Base-by-base conservation (phyloP, 2,888 invertebrate species). In the Acronicta alni region DNA sequence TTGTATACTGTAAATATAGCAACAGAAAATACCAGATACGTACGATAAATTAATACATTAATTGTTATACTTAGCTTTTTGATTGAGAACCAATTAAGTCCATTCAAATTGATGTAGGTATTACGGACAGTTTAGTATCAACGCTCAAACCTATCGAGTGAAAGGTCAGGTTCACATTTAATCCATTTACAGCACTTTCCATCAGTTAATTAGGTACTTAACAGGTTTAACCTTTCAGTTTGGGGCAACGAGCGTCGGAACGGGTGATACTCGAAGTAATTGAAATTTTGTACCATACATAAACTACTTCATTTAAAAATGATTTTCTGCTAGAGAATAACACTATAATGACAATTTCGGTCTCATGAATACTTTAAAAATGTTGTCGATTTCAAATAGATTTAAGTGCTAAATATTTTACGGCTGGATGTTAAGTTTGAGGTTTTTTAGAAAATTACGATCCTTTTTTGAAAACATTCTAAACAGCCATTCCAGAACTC, bases 111-210 rank as follows among this genome's bases (percentile, higher is more conserved):
- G 39, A 56, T 30, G 53, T 4, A 23, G 23, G 7, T 30, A 43
- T 60, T 57, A 37, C 14, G 30, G 55, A 45, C 43, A 55, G 41
- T 52, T 47, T 42, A 63, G 52, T 53, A 49, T 64, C 58, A 54
- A 44, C 46, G 43, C 37, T 49, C 62, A 17, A 72, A 44, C 49
- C 56, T 39, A 59, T 58, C n/a, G n/a, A 49, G 41, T 53, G 48
- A 65, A 63, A 58, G 75, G 75, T 73, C 51, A 51, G 30, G 60
- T 65, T 69, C 59, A 63, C 58, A 71, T 70, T 61, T 67, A 66
- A 77, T 74, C 74, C 63, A 77, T 77, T 74, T 70, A 69, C 47
- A 58, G 60, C 62, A 67, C 56, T 60, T 74, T 64, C 63, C 52
- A 77, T 77, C 45, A 58, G 35, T 63, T 66, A 69, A 77, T 63